These are phyloP conservation scores for Tachina grossa DNA, from an alignment of 2,888 invertebrate genomes.

Conservation along the genomic window DNA sequence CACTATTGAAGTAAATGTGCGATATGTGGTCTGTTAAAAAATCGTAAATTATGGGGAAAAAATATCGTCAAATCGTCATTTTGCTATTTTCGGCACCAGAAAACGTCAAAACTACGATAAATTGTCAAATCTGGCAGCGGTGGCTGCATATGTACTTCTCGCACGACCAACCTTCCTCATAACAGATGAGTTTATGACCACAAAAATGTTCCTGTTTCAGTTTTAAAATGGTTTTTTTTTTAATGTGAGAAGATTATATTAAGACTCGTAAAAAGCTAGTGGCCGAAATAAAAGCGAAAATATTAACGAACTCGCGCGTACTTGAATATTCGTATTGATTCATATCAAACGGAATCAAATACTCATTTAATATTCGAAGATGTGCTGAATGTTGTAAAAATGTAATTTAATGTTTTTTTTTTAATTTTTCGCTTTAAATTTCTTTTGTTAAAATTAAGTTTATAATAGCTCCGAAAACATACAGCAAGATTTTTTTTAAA, in stretches of 20 bases:
- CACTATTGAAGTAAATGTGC: too few species aligned
- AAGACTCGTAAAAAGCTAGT: constrained; percentile 50
- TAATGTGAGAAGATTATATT: constrained; percentile 70
- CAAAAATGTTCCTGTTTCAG: constrained; percentile 54
- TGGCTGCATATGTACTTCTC: background rate
- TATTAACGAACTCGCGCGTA: background rate
- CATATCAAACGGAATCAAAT: constrained; percentile 14
- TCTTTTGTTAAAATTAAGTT: too few species aligned
- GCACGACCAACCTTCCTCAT: background rate
- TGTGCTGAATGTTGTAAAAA: constrained; percentile 42
- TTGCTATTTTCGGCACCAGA: too few species aligned
- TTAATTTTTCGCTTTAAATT: background rate
- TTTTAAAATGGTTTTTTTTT: constrained; percentile 56
- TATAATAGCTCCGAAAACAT: too few species aligned
- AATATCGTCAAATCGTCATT: too few species aligned
- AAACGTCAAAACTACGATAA: too few species aligned
- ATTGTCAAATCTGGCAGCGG: too few species aligned
- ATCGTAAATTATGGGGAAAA: too few species aligned
- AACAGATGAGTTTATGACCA: background rate
- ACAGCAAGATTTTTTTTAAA: too few species aligned
- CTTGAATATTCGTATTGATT: constrained; percentile 6
- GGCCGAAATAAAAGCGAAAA: constrained; percentile 30
- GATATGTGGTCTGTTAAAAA: too few species aligned
- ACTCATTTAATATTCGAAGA: constrained; percentile 36
- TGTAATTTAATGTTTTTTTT: background rate